These are phyloP conservation scores for Epirrhoe tristata DNA, from an alignment of 2,888 invertebrate species.

Conservation along the genomic window DNA sequence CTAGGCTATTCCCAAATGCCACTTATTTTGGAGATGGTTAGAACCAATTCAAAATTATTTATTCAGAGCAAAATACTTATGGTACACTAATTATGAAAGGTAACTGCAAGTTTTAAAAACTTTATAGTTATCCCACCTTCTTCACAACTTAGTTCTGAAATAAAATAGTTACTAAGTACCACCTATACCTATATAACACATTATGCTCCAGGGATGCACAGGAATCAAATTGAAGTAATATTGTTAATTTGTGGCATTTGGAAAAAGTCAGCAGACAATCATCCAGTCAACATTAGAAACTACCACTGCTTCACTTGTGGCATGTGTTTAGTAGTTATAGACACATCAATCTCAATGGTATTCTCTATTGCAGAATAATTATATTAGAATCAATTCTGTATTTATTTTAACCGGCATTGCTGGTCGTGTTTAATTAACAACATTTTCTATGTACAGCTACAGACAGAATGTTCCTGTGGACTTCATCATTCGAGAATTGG, in stretches of 20 bases:
- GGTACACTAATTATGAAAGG: too few species aligned
- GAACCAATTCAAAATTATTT: too few species aligned
- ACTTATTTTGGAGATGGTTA: background rate
- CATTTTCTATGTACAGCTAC: conserved; percentile 91
- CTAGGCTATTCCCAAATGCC: background rate
- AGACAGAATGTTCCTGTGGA: conserved; percentile 95
- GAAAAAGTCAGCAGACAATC: background rate
- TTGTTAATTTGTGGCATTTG: background rate
- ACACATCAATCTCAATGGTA: background rate
- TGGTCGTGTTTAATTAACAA: conserved; percentile 74
- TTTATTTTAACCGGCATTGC: conserved; percentile 58
- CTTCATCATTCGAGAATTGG: conserved; percentile 94
- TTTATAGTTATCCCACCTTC: too few species aligned
- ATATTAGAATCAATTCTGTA: background rate
- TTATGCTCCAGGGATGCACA: background rate
- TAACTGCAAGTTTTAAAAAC: too few species aligned
- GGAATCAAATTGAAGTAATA: background rate
- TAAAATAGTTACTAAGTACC: too few species aligned
- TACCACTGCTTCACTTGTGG: background rate
- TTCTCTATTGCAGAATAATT: too few species aligned
- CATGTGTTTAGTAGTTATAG: background rate
- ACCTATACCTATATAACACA: too few species aligned
- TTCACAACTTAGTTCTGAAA: too few species aligned
- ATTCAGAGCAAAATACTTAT: too few species aligned
- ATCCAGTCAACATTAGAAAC: background rate